Base-by-base conservation (phyloP, 2,113 vertebrate genomes). In the Nerophis lumbriciformis region DNA sequence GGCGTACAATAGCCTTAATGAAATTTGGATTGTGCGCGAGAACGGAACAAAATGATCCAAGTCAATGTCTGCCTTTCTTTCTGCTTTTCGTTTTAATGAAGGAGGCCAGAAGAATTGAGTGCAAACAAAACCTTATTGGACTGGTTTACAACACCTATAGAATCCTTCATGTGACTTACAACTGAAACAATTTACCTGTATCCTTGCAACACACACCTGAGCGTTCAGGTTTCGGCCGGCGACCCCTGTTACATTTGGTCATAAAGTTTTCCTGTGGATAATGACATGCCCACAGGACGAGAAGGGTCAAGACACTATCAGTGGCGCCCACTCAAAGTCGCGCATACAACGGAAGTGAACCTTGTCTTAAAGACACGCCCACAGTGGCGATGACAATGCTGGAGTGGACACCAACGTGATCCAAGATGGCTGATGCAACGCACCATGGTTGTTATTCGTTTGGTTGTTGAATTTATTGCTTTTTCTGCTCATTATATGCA, bases 1-100 rank as follows among this genome's bases (percentile, higher is more conserved):
- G 50, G 64, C 71, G 81, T 73, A 82, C 79, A 76, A 79, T 75
- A 61, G 75, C 49, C 71, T 72, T 77, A 69, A 75, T 84, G 67
- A 60, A 64, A 69, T 85, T 78, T 63, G 71, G 71, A 57, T 83
- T 73, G 56, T 80, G 51, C 66, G 56, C 63, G 64, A 42, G 69
- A 79, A 69, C 65, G 48, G 59, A 83, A 65, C 71, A 69, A 63
- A 82, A 80, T 77, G 39, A 81, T 79, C 61, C 67, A 48, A 68
- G 61, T 79, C 70, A 66, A 60, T 68, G 60, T 76, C 59, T 55
- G 60, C n/a, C 66, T 53, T 51, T 53, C 37, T 60, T 62, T 69
- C 65, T 52, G 69, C 63, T 53, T 68, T 73, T 70, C 63, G 57
- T 72, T 76, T 77, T 83, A 87, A 80, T 80, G 72, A 80, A 74